These are phyloP conservation scores for Macaria notata DNA, from an alignment of 2,888 invertebrate genomes.

Conservation along the genomic window DNA sequence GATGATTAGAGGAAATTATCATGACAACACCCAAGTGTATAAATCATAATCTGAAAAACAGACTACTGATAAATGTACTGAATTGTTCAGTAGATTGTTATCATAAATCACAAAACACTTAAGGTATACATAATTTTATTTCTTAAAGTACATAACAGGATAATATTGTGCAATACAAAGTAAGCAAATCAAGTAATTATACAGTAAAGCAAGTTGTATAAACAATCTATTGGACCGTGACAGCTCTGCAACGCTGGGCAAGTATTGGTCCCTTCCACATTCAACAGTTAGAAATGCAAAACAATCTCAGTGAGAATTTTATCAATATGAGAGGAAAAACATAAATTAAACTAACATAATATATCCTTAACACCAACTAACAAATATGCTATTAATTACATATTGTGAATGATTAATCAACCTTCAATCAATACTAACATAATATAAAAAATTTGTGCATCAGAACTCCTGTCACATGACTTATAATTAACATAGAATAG, in stretches of 20 bases:
- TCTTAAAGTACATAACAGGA: slow-evolving; percentile 60
- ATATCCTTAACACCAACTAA: slow-evolving; percentile 26
- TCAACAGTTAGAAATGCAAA: slow-evolving; percentile 33
- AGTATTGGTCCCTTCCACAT: slow-evolving; percentile 42
- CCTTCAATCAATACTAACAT: slow-evolving; percentile 12
- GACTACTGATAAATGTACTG: too few species aligned
- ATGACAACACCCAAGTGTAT: too few species aligned
- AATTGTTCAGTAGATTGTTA: slow-evolving; percentile 8
- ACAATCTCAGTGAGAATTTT: slow-evolving; percentile 9
- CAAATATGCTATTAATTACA: slow-evolving; percentile 21
- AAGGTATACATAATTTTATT: slow-evolving; percentile 60
- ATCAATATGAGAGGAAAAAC: slow-evolving; percentile 4
- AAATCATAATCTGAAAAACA: too few species aligned
- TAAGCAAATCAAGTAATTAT: slow-evolving; percentile 34
- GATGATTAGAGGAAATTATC: too few species aligned
- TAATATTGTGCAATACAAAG: slow-evolving; percentile 47
- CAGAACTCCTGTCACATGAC: slow-evolving; percentile 17
- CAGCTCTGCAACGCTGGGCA: slow-evolving; percentile 34
- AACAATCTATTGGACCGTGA: slow-evolving; percentile 29
- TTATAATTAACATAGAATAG: slow-evolving; percentile 15
- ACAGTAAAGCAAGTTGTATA: slow-evolving; percentile 8
- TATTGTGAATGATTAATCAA: slow-evolving; percentile 20
- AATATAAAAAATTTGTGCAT: slow-evolving; percentile 20
- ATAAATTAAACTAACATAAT: slow-evolving; percentile 12
- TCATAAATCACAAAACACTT: slow-evolving; percentile 38